Conservation (phyloP, 2,888 invertebrate genomes). For the Apocheima hispidaria region DNA sequence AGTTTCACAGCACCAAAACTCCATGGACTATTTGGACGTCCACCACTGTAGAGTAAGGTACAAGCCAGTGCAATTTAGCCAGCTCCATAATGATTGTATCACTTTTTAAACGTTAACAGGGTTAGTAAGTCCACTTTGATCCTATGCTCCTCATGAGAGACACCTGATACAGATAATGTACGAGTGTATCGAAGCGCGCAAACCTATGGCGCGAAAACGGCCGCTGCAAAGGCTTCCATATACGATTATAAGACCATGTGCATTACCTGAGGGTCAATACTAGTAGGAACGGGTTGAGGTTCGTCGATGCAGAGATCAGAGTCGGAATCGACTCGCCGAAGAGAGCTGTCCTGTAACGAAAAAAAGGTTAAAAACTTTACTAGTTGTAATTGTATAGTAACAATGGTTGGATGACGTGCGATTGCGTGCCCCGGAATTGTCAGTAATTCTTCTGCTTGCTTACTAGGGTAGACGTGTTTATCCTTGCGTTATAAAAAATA, state of each 20-base stretch:
- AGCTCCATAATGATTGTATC: too few relatives aligned
- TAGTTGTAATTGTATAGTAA: too few relatives aligned
- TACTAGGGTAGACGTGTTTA: too few relatives aligned
- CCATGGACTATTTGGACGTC: too few relatives aligned
- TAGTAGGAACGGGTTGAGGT: conserved; percentile 71
- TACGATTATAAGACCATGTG: conserved; percentile 18
- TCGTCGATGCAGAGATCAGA: conserved; percentile 96
- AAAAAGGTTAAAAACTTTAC: too few relatives aligned
- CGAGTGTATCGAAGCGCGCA: conserved; percentile 14
- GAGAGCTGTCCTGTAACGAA: conserved; percentile 86
- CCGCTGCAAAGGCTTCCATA: neutral
- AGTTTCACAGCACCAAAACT: too few relatives aligned
- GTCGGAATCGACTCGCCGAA: conserved; percentile 92
- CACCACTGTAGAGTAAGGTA: too few relatives aligned
- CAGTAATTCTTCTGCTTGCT: too few relatives aligned
- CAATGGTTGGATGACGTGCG: too few relatives aligned
- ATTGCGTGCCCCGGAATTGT: too few relatives aligned
- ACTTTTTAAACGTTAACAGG: neutral
- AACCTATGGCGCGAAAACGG: conserved; percentile 6
- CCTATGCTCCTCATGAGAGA: neutral
- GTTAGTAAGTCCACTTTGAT: conserved; percentile 1
- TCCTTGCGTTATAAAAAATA: too few relatives aligned
- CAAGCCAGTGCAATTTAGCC: too few relatives aligned
- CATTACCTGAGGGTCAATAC: conserved; percentile 80
- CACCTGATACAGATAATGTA: neutral